These are phyloP conservation scores for Sinosuthora webbiana DNA, from an alignment of 2,113 vertebrate genomes.

Conservation along the genomic window DNA sequence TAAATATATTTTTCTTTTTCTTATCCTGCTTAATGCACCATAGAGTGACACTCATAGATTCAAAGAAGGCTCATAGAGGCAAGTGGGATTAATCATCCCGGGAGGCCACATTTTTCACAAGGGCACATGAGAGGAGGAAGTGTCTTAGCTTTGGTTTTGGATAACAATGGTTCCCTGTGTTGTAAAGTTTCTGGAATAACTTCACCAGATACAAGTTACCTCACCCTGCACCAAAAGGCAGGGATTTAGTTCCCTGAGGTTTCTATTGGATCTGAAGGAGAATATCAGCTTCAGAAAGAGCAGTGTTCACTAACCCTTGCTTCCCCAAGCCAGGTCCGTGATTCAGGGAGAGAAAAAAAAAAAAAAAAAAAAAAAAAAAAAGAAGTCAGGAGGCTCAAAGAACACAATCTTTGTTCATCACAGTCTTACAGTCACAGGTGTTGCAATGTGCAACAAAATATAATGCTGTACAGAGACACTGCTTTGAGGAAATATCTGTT, in stretches of 20 bases:
- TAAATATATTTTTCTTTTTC: not conserved
- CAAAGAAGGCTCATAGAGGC: not conserved
- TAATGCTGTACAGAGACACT: not conserved
- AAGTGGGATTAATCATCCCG: not conserved
- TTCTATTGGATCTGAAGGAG: not conserved
- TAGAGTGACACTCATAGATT: not conserved
- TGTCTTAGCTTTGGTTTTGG: not conserved
- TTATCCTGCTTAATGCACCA: not conserved
- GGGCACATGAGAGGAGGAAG: not conserved
- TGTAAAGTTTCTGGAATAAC: not conserved
- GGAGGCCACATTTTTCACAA: not conserved
- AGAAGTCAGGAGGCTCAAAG: accelerated
- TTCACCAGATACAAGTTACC: not conserved
- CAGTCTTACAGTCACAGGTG: not conserved
- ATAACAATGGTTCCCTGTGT: not conserved
- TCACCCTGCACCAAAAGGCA: not conserved
- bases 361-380: no score
- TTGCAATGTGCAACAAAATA: not conserved
- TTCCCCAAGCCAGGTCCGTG: not conserved
- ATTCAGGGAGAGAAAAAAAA: accelerated
- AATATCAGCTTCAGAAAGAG: not conserved
- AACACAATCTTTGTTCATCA: not conserved
- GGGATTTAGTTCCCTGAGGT: not conserved
- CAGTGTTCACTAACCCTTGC: not conserved
- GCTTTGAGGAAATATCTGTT: not conserved